phyloP scores from a whole-genome alignment of 1,140 invertebrate species.

The Ptiloglossa arizonensis region DNA sequence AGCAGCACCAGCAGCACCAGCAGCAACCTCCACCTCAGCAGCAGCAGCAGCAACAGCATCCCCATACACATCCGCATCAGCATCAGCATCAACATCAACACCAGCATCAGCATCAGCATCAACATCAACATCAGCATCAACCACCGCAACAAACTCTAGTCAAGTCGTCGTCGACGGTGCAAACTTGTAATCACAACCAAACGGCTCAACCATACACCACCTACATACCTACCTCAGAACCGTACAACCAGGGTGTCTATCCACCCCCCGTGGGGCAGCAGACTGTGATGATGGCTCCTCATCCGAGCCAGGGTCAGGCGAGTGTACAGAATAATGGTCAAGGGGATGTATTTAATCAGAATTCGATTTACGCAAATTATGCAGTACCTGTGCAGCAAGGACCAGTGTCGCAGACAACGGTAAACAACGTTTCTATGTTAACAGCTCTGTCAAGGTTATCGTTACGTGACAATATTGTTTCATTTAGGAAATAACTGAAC shows the following conservation, averaged over 20 bases:
- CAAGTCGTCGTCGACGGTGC: conserved; percentile 68
- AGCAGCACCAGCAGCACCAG: conserved; percentile 17
- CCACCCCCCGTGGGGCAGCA: conserved; percentile 67
- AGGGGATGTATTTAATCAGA: conserved; percentile 76
- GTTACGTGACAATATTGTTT: background rate
- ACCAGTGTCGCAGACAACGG: conserved; percentile 69
- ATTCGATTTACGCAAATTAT: conserved; percentile 77
- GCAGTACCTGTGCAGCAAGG: conserved; percentile 75
- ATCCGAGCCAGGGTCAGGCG: conserved; percentile 68
- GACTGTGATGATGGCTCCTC: conserved; percentile 76
- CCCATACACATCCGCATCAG: conserved; percentile 15
- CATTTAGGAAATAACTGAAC: conserved; percentile 73
- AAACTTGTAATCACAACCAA: conserved; percentile 71
- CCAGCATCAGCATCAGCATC: conserved; percentile 30
- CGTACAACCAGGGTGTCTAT: conserved; percentile 72
- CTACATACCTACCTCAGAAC: conserved; percentile 76
- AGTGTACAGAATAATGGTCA: conserved; percentile 65
- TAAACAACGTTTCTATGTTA: conserved; percentile 51
- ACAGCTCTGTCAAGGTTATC: conserved; percentile 4
- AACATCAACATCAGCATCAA: conserved; percentile 39
- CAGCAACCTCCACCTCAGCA: conserved; percentile 42
- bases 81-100: conserved; percentile 38
- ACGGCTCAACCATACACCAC: conserved; percentile 68
- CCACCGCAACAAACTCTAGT: conserved; percentile 72
- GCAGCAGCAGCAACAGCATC: conserved; percentile 44